Conservation (phyloP, 2,888 invertebrate species). For the Margaritifera margaritifera region DNA sequence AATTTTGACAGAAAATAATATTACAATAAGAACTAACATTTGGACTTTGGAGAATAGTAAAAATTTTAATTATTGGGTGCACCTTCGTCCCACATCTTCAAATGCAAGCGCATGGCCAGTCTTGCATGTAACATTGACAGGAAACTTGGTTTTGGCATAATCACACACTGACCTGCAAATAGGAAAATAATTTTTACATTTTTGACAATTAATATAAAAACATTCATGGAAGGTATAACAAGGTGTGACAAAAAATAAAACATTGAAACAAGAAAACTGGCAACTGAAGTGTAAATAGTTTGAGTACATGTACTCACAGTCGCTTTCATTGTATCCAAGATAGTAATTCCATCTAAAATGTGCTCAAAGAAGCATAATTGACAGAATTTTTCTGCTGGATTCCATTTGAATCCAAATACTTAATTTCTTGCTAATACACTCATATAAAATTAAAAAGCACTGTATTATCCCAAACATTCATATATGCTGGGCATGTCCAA, state of each 20-base stretch:
- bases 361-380: no score
- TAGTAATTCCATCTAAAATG: no score
- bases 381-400: no score
- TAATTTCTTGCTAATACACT: no score
- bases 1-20: no score
- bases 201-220: background rate
- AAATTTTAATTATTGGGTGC: background rate
- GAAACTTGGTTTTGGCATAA: slow-evolving; percentile 68
- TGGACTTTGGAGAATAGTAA: background rate
- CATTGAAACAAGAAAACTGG: background rate
- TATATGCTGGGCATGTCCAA: no score
- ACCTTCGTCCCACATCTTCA: slow-evolving; percentile 52
- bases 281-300: no score
- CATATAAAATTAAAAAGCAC: no score
- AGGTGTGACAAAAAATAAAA: background rate
- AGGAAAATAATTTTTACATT: background rate
- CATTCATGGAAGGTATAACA: background rate
- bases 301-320: no score
- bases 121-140: slow-evolving; percentile 67
- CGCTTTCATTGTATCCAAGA: no score
- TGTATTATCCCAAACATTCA: no score
- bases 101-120: slow-evolving; percentile 72
- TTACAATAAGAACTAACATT: background rate
- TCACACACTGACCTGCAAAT: slow-evolving; percentile 65
- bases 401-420: no score